phyloP scores from a whole-genome alignment of 2,113 vertebrate genomes.

The Cyrtonyx montezumae region DNA sequence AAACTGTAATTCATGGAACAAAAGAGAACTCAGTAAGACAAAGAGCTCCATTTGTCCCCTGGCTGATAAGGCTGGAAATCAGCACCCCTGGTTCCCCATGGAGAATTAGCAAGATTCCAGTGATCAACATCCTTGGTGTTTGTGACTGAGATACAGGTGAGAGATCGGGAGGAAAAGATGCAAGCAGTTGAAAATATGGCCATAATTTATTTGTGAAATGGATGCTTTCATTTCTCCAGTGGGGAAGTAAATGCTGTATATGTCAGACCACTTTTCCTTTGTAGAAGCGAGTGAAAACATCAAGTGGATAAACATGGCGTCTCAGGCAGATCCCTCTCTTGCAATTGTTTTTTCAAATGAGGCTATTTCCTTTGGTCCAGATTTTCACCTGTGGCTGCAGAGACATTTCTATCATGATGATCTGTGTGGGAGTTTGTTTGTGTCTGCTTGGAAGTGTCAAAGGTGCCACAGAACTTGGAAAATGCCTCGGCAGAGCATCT shows the following conservation, averaged over 20 bases:
- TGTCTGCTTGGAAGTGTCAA: constrained; percentile 11
- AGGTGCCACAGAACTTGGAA: not conserved
- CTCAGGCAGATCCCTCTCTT: not conserved
- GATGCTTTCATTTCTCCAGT: not conserved
- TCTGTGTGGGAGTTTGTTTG: not conserved
- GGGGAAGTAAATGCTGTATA: not conserved
- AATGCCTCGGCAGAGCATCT: not conserved
- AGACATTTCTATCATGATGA: not conserved
- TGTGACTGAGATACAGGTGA: not conserved
- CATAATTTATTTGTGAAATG: not conserved
- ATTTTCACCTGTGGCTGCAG: constrained; percentile 11
- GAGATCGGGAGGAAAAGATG: not conserved
- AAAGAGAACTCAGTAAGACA: not conserved
- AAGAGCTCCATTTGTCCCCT: not conserved
- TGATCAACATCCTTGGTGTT: not conserved
- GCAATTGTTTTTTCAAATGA: not conserved
- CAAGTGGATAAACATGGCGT: not conserved
- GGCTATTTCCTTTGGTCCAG: not conserved
- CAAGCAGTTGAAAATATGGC: not conserved
- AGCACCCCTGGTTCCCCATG: not conserved
- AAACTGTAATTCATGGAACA: not conserved
- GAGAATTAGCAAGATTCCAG: not conserved
- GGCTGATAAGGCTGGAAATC: not conserved
- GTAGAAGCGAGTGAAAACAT: not conserved
- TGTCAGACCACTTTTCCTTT: not conserved